Conservation (phyloP, 2,113 vertebrate species). For the Pardalotus punctatus region DNA sequence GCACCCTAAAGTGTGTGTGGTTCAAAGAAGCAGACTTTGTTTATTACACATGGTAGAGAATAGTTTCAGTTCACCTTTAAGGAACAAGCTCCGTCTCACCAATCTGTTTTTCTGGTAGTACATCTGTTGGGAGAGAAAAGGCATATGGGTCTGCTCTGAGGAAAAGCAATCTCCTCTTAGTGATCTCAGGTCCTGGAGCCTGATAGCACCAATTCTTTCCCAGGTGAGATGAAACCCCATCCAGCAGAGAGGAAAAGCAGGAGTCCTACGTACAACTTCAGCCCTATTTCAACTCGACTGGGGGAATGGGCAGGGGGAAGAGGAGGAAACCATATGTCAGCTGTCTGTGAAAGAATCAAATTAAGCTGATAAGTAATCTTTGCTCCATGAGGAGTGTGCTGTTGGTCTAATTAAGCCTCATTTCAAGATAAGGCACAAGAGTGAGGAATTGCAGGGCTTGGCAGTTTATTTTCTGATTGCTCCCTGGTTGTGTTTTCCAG, state of each 20-base stretch:
- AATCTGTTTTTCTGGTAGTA: not conserved
- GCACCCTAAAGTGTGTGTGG: not conserved
- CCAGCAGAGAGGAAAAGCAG: not conserved
- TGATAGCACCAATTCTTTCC: not conserved
- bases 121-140: not conserved
- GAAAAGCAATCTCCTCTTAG: not conserved
- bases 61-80: not conserved
- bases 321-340: not conserved
- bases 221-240: not conserved
- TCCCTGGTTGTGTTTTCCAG: not conserved
- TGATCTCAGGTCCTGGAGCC: not conserved
- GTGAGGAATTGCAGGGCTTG: not conserved
- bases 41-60: not conserved
- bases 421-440: not conserved
- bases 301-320: not conserved
- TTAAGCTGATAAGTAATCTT: constrained; percentile 9
- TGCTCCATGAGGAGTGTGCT: not conserved
- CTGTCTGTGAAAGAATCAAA: not conserved
- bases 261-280: not conserved
- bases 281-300: not conserved
- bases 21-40: not conserved
- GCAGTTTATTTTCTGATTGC: not conserved
- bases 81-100: not conserved
- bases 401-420: constrained; percentile 12
- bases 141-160: not conserved